These are phyloP conservation scores for Calameuta filiformis DNA, from an alignment of 2,888 invertebrate species.

Conservation along the genomic window DNA sequence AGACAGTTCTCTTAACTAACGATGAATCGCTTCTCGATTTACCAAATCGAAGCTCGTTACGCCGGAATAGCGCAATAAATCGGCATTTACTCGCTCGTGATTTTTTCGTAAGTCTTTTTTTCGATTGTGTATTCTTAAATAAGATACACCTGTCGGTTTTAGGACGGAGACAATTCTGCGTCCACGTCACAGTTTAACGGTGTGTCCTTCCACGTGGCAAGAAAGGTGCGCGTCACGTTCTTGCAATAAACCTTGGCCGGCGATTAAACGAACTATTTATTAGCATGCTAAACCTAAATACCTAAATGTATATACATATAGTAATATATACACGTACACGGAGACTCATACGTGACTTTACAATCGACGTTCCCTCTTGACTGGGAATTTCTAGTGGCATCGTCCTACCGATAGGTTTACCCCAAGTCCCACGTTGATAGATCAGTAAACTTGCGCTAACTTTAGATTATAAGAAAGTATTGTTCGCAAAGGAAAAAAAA, in stretches of 20 bases:
- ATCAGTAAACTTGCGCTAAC: not conserved
- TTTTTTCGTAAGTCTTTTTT: not conserved
- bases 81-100: not conserved
- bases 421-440: not conserved
- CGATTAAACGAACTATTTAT: conserved; percentile 21
- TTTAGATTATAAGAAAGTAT: not conserved
- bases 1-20: not conserved
- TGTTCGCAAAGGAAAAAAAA: not conserved
- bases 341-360: not conserved
- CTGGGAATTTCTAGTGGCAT: not conserved
- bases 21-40: not conserved
- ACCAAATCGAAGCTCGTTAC: too few species aligned
- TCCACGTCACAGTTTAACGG: not conserved
- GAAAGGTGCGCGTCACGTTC: conserved; percentile 4
- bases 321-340: too few species aligned
- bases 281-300: conserved; percentile 26
- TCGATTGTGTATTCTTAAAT: not conserved
- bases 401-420: not conserved
- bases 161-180: not conserved
- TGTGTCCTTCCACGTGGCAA: not conserved
- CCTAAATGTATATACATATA: not conserved
- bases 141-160: not conserved
- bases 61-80: not conserved
- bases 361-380: not conserved
- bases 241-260: conserved; percentile 23